A percentile compares a stretch with the other conserved stretches of the same genome.
These are phyloP conservation scores for Chiroxiphia lanceolata DNA, from an alignment of 2,797 vertebrate species.

Conservation along the genomic window DNA sequence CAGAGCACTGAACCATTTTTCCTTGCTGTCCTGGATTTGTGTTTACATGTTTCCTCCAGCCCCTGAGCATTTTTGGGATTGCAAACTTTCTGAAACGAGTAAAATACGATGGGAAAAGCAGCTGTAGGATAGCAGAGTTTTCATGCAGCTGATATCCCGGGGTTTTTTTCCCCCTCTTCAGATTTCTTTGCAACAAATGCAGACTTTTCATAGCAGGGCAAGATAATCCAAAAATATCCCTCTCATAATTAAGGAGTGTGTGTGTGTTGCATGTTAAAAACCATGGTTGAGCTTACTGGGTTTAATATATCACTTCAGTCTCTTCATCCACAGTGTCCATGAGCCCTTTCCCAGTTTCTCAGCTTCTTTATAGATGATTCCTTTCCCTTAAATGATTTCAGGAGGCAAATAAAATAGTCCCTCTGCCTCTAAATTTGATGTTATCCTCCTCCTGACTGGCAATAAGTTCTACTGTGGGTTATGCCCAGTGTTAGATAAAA, in stretches of 20 bases:
- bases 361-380: background rate
- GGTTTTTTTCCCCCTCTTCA: background rate
- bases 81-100: background rate
- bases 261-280: background rate
- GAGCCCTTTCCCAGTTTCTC: background rate
- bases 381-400: background rate
- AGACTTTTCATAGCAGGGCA: background rate
- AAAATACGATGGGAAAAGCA: background rate
- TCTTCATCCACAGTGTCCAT: background rate
- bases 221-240: background rate
- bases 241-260: background rate
- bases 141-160: background rate
- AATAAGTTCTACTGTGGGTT: background rate
- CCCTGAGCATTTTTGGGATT: background rate
- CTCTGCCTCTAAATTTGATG: background rate
- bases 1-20: background rate
- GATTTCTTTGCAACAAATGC: background rate
- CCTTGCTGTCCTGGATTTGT: background rate
- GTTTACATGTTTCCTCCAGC: background rate
- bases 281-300: background rate
- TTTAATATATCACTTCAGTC: background rate
- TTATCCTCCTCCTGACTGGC: background rate
- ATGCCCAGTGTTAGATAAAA: background rate
- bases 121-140: background rate
- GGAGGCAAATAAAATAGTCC: background rate